Conservation (phyloP, 2,113 vertebrate genomes). For the Synodontis membranacea region DNA sequence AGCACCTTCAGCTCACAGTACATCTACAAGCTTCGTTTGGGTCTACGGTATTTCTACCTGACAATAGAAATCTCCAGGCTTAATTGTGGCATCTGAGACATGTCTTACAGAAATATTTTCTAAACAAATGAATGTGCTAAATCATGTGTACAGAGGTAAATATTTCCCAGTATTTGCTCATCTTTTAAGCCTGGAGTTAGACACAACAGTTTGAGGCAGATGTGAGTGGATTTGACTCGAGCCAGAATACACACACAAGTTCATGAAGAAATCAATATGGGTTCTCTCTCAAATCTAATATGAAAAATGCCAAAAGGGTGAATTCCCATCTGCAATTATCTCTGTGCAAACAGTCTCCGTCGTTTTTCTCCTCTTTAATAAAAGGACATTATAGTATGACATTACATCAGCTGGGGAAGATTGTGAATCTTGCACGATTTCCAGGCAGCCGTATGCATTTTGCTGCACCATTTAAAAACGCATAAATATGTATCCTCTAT, state of each 20-base stretch:
- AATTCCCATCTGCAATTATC: background rate
- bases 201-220: background rate
- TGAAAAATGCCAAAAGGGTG: background rate
- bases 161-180: constrained; percentile 7
- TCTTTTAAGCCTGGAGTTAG: background rate
- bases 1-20: background rate
- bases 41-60: background rate
- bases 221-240: background rate
- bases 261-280: background rate
- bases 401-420: background rate
- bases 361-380: background rate
- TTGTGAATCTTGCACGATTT: background rate
- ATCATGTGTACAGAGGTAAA: background rate
- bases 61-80: background rate
- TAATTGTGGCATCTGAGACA: background rate
- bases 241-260: background rate
- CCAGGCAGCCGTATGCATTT: background rate
- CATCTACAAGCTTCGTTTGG: background rate
- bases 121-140: background rate
- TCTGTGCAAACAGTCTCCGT: background rate
- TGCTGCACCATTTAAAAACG: background rate
- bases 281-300: background rate
- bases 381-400: background rate
- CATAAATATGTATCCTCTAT: background rate
- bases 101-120: background rate